Evolutionary conservation across 2,888 invertebrate species (phyloP), one percentile per base, ranked within the genome.

Genomic region (Polia nebulosa): DNA sequence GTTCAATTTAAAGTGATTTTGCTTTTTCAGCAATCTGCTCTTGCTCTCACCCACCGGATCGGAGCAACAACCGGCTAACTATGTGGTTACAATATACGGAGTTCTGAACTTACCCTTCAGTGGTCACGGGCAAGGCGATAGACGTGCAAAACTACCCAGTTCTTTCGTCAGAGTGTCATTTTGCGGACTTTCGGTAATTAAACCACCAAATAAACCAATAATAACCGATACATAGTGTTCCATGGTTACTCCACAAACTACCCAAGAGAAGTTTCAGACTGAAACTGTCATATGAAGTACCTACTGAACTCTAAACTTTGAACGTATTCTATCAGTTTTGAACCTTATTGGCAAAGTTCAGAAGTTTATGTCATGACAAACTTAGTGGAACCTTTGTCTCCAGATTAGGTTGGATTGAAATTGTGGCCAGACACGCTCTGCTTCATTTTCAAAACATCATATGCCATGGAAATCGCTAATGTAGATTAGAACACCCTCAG

Each of bases 31-130:
- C 49, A 97, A 97, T 89, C 93, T 98, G 32, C 92, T 98, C 22
- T 89, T 97, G 32, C 92, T 98, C 22, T 89, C 97, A 32, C 97
- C 97, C 0, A 96, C 96, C 53, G 96, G 97, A 1, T 88, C 87
- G 0, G 96, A 96, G 72, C 92, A 96, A 65, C 96, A 96, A 79
- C 92, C 90, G 84, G 94, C 96, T 0, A 95, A 96, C 52, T 97
- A 96, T 80, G 84, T 93, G n/a, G 93, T 97, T 51, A 95, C 95
- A 4, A 89, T 97, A 34, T 96, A 96, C 73, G 92, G 92, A 8
- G 97, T 96, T 0, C 92, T 94, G 41, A 92, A 95, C 62, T 76
- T 93, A 0, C 93, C 93, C 11, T 52, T 32, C 5, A 92, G 87
- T 5, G 32, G 67, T 1, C 83, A 82, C 3, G 64, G 70, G 3